Conservation (phyloP, 2,888 invertebrate species). For the Perizoma affinitatum region DNA sequence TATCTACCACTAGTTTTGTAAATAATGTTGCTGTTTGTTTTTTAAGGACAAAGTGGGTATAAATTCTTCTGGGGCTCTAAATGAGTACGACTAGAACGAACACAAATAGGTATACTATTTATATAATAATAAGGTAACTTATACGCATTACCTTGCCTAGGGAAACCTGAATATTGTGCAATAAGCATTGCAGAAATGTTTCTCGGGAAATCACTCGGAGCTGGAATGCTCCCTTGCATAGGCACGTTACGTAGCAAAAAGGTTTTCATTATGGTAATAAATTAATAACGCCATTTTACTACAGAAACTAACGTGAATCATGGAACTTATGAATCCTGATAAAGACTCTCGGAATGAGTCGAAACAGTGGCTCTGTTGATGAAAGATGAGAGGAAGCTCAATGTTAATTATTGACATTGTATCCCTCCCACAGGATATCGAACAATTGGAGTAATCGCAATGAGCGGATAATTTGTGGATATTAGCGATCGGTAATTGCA, state of each 20-base stretch:
- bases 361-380: not conserved
- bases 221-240: not conserved
- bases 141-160: constrained; percentile 6
- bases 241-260: not conserved
- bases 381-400: constrained; percentile 24
- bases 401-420: constrained; percentile 30
- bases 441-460: constrained; percentile 42
- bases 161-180: constrained; percentile 26
- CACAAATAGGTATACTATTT: not conserved
- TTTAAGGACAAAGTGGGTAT: too few species aligned
- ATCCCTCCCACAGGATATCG: constrained; percentile 43
- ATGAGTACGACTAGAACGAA: not conserved
- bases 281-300: too few species aligned
- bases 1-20: too few species aligned
- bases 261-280: not conserved
- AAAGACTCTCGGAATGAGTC: too few species aligned
- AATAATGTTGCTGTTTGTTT: too few species aligned
- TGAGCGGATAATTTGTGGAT: constrained; percentile 45
- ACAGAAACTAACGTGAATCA: too few species aligned
- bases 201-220: constrained; percentile 24
- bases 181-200: constrained; percentile 20
- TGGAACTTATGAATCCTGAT: too few species aligned
- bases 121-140: not conserved
- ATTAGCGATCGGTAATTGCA: constrained; percentile 22
- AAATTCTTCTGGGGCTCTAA: too few species aligned